Conservation (phyloP, 2,113 vertebrate species). For the Amblyornis subalaris region DNA sequence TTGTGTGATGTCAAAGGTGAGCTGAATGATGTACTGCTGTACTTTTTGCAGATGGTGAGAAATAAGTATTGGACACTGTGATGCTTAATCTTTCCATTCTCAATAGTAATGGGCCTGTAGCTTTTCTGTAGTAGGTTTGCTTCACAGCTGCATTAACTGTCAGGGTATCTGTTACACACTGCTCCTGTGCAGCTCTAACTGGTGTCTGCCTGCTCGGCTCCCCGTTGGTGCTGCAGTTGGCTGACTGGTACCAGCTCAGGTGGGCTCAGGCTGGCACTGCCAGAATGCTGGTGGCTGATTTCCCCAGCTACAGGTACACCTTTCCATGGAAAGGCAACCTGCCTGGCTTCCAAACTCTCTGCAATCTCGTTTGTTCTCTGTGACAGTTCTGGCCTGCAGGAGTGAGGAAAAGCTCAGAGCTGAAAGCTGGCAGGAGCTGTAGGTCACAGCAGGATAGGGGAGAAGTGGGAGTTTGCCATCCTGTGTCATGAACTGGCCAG, state of each 20-base stretch:
- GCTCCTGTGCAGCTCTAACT: not conserved
- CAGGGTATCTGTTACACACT: accelerated
- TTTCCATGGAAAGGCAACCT: accelerated
- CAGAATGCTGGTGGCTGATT: not conserved
- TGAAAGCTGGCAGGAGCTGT: not conserved
- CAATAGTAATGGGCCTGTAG: not conserved
- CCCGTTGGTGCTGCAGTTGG: not conserved
- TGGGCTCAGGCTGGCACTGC: not conserved
- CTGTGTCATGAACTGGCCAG: accelerated
- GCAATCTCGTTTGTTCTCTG: not conserved
- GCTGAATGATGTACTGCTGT: not conserved
- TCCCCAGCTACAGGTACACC: not conserved
- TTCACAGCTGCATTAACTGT: not conserved
- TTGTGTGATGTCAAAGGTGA: not conserved
- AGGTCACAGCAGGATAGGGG: not conserved
- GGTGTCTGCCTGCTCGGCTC: not conserved
- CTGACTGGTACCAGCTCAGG: accelerated
- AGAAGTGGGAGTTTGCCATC: not conserved
- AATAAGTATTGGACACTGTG: not conserved
- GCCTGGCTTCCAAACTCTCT: not conserved
- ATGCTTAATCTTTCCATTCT: not conserved
- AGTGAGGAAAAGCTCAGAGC: not conserved
- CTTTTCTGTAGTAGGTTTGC: not conserved
- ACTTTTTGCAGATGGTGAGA: not conserved
- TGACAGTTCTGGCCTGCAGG: not conserved